These are phyloP conservation scores for Leguminivora glycinivorella DNA, from an alignment of 1,140 invertebrate species.

Conservation along the genomic window DNA sequence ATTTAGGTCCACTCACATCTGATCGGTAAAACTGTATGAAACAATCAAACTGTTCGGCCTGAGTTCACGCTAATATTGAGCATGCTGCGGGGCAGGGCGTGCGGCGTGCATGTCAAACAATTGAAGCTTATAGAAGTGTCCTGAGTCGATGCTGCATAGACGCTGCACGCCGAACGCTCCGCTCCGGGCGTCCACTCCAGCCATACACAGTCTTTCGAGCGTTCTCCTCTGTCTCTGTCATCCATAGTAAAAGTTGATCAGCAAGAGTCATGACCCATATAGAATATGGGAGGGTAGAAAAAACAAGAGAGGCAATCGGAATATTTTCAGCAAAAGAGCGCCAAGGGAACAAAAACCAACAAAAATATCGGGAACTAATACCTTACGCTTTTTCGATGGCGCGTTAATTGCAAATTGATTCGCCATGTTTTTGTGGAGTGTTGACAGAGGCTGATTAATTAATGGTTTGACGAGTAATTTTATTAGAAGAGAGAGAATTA, in stretches of 20 bases:
- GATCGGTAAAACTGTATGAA: too few relatives aligned
- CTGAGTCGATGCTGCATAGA: too few relatives aligned
- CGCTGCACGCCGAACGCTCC: too few relatives aligned
- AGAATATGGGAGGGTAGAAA: neutral
- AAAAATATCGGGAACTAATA: neutral
- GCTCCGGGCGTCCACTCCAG: too few relatives aligned
- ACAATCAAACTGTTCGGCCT: too few relatives aligned
- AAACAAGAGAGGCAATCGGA: neutral
- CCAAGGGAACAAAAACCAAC: neutral
- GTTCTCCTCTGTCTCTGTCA: too few relatives aligned
- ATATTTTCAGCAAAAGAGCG: neutral
- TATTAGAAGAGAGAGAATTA: neutral
- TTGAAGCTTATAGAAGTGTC: too few relatives aligned
- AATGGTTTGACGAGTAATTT: conserved; percentile 1
- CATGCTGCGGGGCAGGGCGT: too few relatives aligned
- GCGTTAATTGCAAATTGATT: conserved; percentile 13
- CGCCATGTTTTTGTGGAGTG: neutral
- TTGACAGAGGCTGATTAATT: conserved; percentile 6
- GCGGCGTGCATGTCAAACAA: too few relatives aligned
- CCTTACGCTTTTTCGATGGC: neutral
- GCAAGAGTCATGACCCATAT: neutral
- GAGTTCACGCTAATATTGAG: too few relatives aligned
- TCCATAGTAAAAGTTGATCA: neutral
- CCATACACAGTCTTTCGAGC: too few relatives aligned
- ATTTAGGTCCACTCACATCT: too few relatives aligned